A percentile compares a stretch with the other conserved stretches of the same genome.
phyloP scores from a whole-genome alignment of 2,888 invertebrate genomes.

The Lydus trimaculatus region DNA sequence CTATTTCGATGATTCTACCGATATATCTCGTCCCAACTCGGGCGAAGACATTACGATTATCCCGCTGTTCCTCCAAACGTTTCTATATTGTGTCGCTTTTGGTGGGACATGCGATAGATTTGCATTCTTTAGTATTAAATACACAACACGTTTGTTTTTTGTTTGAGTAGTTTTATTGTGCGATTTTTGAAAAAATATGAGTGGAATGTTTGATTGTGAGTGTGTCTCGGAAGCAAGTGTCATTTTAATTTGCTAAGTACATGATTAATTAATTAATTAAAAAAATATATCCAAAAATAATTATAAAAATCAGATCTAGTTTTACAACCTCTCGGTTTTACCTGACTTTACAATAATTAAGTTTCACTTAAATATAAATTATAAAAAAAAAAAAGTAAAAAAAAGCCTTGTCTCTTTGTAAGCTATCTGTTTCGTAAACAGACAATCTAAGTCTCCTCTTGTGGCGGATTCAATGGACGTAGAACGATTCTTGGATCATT shows the following conservation, averaged over 20 bases:
- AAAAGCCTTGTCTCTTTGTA: neutral
- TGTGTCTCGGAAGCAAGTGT: too few species aligned
- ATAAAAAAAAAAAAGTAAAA: neutral
- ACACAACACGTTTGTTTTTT: too few species aligned
- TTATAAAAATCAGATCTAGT: constrained; percentile 3
- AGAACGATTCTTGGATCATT: constrained; percentile 72
- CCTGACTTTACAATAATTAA: neutral
- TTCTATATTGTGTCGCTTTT: too few species aligned
- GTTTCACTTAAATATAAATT: neutral
- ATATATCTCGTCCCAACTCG: too few species aligned
- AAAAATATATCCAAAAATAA: neutral
- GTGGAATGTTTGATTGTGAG: too few species aligned
- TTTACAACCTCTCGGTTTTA: constrained; percentile 2
- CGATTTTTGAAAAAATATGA: too few species aligned
- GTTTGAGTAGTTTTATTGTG: too few species aligned
- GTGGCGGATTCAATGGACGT: constrained; percentile 67
- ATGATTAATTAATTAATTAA: neutral
- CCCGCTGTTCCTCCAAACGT: too few species aligned
- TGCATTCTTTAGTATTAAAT: too few species aligned
- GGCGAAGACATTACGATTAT: too few species aligned
- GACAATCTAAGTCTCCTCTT: constrained; percentile 62
- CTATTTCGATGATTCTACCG: too few species aligned
- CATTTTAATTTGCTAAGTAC: neutral
- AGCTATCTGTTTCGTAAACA: neutral
- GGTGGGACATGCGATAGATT: too few species aligned